These are phyloP conservation scores for Caenorhabditis wallacei DNA, from an alignment of 2,888 invertebrate species.

Conservation along the genomic window DNA sequence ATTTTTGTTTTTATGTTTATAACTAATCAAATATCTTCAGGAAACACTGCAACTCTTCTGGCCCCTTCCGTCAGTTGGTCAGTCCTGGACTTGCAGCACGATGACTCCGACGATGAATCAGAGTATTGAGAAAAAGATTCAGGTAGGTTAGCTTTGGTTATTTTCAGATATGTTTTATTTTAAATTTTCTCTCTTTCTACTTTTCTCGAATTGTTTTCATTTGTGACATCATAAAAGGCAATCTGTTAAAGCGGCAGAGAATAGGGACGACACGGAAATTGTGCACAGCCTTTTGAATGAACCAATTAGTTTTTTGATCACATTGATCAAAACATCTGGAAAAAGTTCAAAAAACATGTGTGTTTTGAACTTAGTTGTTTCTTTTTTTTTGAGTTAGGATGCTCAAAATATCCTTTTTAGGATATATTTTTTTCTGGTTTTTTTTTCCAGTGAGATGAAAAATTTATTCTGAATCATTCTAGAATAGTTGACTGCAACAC, in stretches of 20 bases:
- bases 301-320: constrained; percentile 51
- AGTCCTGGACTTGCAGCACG: constrained; percentile 33
- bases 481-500: background rate
- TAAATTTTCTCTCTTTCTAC: background rate
- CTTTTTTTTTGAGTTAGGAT: background rate
- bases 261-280: constrained; percentile 17
- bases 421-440: background rate
- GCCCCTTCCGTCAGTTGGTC: constrained; percentile 40
- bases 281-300: constrained; percentile 17
- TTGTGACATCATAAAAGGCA: constrained; percentile 41
- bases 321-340: constrained; percentile 38
- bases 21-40: constrained; percentile 28
- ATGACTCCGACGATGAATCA: constrained; percentile 50
- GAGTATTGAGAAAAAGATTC: constrained; percentile 16
- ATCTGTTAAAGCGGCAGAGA: background rate
- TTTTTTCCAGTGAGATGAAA: background rate
- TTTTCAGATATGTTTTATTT: background rate
- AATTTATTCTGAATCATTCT: constrained; percentile 11
- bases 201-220: background rate
- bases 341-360: constrained; percentile 21
- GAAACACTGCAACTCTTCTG: constrained; percentile 33
- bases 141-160: constrained; percentile 17
- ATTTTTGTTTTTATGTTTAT: background rate
- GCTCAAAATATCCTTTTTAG: background rate
- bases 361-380: constrained; percentile 27